These are phyloP conservation scores for Columbina picui DNA, from an alignment of 2,113 vertebrate species.

Conservation along the genomic window DNA sequence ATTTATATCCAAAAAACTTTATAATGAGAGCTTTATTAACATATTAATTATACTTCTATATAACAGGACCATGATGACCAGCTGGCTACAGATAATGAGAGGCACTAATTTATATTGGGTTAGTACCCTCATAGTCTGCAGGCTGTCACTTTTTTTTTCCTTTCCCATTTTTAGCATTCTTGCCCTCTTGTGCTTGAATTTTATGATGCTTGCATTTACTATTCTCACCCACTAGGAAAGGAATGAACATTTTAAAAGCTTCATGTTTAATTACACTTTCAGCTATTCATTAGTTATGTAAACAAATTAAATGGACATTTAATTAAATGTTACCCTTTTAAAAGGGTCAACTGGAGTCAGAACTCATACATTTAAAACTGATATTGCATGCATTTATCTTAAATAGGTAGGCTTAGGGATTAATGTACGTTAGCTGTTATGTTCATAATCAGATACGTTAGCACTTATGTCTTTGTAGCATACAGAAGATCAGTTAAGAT, in stretches of 20 bases:
- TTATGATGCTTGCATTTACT: not conserved
- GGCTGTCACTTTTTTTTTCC: not conserved
- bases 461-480: not conserved
- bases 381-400: not conserved
- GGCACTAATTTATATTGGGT: not conserved
- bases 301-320: constrained; percentile 31
- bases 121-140: not conserved
- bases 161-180: not conserved
- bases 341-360: not conserved
- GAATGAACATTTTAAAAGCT: constrained; percentile 10
- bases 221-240: not conserved
- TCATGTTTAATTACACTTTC: constrained; percentile 9
- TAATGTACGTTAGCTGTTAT: not conserved
- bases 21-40: not conserved
- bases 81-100: constrained; percentile 6
- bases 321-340: constrained; percentile 22
- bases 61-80: not conserved
- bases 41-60: not conserved
- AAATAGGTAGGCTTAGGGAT: constrained; percentile 8
- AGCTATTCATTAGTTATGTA: constrained; percentile 4
- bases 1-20: not conserved
- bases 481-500: not conserved
- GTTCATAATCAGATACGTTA: constrained; percentile 2
- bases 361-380: not conserved
- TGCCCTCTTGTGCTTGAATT: not conserved